Percentiles rank a stretch among this genome's conserved stretches.
Evolutionary conservation across 2,888 invertebrate species (phyloP).

Genomic region (Melipona beecheii): DNA sequence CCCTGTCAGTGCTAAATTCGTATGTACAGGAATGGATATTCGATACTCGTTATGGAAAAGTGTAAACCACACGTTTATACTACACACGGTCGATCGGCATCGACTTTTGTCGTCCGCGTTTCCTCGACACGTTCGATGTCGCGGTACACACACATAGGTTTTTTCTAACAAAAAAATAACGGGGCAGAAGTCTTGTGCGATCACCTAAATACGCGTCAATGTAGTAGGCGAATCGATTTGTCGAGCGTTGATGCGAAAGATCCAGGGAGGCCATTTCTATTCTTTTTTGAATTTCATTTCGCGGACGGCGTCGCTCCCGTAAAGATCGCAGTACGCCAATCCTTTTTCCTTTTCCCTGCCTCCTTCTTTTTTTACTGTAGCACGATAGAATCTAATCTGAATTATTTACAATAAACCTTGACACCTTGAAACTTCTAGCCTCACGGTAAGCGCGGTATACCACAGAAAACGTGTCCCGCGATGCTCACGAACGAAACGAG

Average conservation of each 20-base stretch:
- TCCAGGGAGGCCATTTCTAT: background rate
- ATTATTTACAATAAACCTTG: constrained; percentile 78
- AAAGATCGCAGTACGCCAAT: constrained; percentile 54
- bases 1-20: constrained; percentile 17
- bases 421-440: constrained; percentile 69
- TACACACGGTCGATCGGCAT: background rate
- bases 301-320: constrained; percentile 53
- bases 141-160: too few relatives aligned
- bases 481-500: constrained; percentile 17
- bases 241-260: constrained; percentile 3
- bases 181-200: background rate
- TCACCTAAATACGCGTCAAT: too few relatives aligned
- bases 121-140: background rate
- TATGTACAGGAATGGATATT: background rate
- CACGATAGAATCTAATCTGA: constrained; percentile 72
- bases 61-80: background rate
- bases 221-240: background rate
- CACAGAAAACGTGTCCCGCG: constrained; percentile 29
- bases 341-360: constrained; percentile 1
- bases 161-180: constrained; percentile 1
- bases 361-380: constrained; percentile 26
- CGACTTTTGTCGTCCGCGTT: background rate
- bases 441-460: constrained; percentile 69
- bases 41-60: constrained; percentile 8
- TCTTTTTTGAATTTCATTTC: constrained; percentile 23